Conservation (phyloP, 2,113 vertebrate species). For the Poicephalus gulielmi region DNA sequence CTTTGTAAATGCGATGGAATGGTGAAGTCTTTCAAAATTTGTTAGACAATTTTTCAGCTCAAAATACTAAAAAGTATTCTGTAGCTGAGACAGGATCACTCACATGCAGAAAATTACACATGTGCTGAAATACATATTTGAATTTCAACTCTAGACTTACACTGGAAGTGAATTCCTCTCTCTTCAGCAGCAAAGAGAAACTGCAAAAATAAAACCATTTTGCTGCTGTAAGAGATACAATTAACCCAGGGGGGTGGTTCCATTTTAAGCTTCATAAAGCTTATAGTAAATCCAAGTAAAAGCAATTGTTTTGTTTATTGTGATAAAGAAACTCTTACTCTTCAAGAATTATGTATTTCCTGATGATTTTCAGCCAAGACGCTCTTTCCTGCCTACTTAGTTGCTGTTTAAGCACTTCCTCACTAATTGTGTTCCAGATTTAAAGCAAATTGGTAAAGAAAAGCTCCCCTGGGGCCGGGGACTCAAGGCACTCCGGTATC, state of each 20-base stretch:
- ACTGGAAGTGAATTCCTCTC: not conserved
- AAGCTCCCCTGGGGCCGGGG: accelerated
- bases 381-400: not conserved
- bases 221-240: not conserved
- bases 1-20: accelerated
- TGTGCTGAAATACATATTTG: not conserved
- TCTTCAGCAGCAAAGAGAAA: not conserved
- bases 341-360: not conserved
- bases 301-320: not conserved
- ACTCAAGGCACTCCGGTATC: accelerated
- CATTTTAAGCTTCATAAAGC: not conserved
- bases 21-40: not conserved
- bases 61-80: not conserved
- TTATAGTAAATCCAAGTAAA: not conserved
- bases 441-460: not conserved
- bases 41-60: not conserved
- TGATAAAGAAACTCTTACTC: not conserved
- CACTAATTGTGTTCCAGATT: not conserved
- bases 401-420: not conserved
- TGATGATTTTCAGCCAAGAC: not conserved
- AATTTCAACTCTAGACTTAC: not conserved
- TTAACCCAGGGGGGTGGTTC: not conserved
- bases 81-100: not conserved
- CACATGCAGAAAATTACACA: not conserved
- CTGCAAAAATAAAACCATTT: not conserved